Percentiles rank a stretch among this genome's conserved stretches.
These are phyloP conservation scores for Zonitis immaculata DNA, from an alignment of 2,888 invertebrate species.

Conservation along the genomic window DNA sequence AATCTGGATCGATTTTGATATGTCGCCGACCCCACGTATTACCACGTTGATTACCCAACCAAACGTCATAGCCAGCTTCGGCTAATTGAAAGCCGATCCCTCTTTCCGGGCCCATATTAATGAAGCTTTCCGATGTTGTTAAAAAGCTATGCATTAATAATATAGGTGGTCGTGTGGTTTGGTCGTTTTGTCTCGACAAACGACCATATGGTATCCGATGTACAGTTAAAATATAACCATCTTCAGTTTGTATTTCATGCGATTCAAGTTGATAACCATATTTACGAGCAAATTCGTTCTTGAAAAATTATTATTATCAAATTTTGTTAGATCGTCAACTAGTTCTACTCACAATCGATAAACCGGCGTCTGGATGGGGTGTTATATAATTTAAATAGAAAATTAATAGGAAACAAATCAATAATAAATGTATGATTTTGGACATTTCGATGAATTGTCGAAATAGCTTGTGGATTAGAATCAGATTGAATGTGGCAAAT, in stretches of 20 bases:
- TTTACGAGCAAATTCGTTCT: constrained; percentile 53
- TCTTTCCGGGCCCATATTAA: constrained; percentile 22
- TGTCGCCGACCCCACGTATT: constrained; percentile 53
- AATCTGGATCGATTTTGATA: constrained; percentile 28
- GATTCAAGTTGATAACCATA: constrained; percentile 62
- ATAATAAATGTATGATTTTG: too few relatives aligned
- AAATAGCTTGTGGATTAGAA: too few relatives aligned
- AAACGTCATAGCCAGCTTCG: constrained; percentile 27
- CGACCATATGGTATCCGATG: constrained; percentile 64
- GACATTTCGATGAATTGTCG: too few relatives aligned
- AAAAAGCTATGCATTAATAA: constrained; percentile 25
- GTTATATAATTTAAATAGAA: too few relatives aligned
- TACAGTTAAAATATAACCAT: constrained; percentile 72
- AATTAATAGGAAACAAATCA: too few relatives aligned
- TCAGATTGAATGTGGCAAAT: too few relatives aligned
- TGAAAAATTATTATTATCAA: constrained; percentile 14
- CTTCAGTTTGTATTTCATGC: constrained; percentile 61
- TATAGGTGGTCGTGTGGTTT: constrained; percentile 43
- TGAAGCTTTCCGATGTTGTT: constrained; percentile 20
- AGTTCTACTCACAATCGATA: background rate
- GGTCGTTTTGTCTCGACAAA: constrained; percentile 38
- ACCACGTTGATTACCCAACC: constrained; percentile 51
- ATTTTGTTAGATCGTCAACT: too few relatives aligned
- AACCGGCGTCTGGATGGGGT: background rate
- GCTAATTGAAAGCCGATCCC: constrained; percentile 23